Conservation (phyloP, 2,888 invertebrate genomes). For the Rapana venosa region DNA sequence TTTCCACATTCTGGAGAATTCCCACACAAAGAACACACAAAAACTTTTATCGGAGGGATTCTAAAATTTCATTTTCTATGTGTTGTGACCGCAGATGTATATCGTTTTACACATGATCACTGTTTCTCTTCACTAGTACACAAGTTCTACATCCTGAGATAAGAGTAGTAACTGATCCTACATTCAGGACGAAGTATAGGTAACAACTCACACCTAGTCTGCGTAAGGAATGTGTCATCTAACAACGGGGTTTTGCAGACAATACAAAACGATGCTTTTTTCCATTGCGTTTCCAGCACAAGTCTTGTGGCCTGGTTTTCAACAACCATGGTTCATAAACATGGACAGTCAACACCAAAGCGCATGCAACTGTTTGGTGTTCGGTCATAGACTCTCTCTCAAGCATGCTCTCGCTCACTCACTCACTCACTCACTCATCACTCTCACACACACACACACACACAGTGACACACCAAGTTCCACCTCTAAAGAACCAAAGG, state of each 20-base stretch:
- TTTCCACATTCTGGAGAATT: too few species aligned
- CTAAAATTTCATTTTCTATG: not conserved
- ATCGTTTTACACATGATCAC: not conserved
- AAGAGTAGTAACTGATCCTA: not conserved
- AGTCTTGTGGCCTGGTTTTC: not conserved
- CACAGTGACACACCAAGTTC: not conserved
- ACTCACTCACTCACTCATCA: not conserved
- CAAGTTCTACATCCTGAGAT: not conserved
- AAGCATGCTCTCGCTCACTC: not conserved
- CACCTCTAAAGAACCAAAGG: not conserved
- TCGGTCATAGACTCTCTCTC: not conserved
- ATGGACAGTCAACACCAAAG: not conserved
- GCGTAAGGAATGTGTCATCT: not conserved
- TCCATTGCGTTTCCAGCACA: not conserved
- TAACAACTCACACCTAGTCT: not conserved
- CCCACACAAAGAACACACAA: too few species aligned
- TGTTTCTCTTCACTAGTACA: not conserved
- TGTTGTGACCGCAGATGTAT: constrained; percentile 12
- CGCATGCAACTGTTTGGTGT: not conserved
- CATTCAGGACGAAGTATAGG: not conserved
- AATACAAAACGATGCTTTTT: not conserved
- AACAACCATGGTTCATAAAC: not conserved
- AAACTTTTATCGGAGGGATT: too few species aligned
- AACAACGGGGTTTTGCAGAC: not conserved
- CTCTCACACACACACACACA: not conserved